These are phyloP conservation scores for Philopedon plagiatum DNA, from an alignment of 2,888 invertebrate genomes.

Conservation along the genomic window DNA sequence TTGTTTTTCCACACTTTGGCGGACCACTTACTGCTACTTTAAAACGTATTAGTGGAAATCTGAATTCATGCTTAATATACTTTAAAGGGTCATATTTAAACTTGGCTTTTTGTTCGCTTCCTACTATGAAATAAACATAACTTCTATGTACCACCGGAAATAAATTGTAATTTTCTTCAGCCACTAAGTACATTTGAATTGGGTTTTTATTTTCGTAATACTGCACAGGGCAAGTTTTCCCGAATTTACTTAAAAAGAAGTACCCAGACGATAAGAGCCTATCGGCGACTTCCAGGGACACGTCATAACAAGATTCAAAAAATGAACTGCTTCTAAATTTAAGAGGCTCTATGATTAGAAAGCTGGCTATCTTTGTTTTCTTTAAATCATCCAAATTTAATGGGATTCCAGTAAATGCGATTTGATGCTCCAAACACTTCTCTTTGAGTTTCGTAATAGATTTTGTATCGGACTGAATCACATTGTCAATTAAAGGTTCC, in stretches of 20 bases:
- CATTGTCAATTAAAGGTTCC: conserved; percentile 68
- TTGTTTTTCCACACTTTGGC: conserved; percentile 76
- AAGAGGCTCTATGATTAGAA: conserved; percentile 61
- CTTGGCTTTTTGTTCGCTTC: conserved; percentile 68
- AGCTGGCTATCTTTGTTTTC: conserved; percentile 59
- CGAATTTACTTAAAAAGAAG: conserved; percentile 76
- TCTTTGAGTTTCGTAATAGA: conserved; percentile 68
- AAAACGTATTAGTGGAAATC: conserved; percentile 71
- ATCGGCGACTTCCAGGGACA: conserved; percentile 73
- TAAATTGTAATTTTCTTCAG: conserved; percentile 67
- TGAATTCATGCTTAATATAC: conserved; percentile 69
- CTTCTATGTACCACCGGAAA: conserved; percentile 74
- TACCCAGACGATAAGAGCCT: conserved; percentile 73
- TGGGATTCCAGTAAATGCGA: conserved; percentile 69
- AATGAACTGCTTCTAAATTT: conserved; percentile 70
- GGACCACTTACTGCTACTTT: conserved; percentile 74
- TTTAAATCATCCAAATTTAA: conserved; percentile 64
- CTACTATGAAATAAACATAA: conserved; percentile 74
- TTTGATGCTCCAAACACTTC: conserved; percentile 66
- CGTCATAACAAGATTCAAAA: conserved; percentile 73
- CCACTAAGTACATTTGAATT: conserved; percentile 70
- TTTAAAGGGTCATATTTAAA: conserved; percentile 74
- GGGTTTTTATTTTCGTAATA: conserved; percentile 70
- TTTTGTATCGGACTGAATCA: conserved; percentile 69
- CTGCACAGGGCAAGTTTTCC: conserved; percentile 77